Conservation (phyloP, 2,113 vertebrate species). For the Tringa solitaria region DNA sequence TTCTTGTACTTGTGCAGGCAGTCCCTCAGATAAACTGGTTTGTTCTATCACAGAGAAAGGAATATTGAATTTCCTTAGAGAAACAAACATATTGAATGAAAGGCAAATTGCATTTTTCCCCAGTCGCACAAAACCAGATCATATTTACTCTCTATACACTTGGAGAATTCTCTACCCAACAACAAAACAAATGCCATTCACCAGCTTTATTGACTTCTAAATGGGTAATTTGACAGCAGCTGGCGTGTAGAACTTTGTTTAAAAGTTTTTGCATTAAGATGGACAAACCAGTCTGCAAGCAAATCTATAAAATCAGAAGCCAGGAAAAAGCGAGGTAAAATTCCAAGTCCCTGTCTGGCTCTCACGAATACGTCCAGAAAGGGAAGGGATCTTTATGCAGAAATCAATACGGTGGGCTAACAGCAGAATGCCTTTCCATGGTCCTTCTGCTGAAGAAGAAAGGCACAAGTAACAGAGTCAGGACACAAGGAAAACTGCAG, state of each 20-base stretch:
- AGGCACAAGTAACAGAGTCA: not conserved
- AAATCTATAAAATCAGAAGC: not conserved
- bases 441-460: not conserved
- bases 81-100: constrained; percentile 57
- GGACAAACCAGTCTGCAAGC: not conserved
- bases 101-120: constrained; percentile 65
- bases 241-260: constrained; percentile 2
- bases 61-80: constrained; percentile 68
- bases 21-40: constrained; percentile 2
- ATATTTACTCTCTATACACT: constrained; percentile 24
- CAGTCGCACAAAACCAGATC: constrained; percentile 43
- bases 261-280: constrained; percentile 5
- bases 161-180: constrained; percentile 1
- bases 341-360: not conserved
- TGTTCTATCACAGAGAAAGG: constrained; percentile 21
- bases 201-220: constrained; percentile 46
- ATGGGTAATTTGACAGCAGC: constrained; percentile 37
- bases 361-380: not conserved
- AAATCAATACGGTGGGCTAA: fast-evolving
- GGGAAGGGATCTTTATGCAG: not conserved
- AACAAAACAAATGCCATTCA: constrained; percentile 38
- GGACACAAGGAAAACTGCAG: fast-evolving
- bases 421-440: not conserved
- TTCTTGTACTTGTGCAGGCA: not conserved
- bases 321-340: not conserved